phyloP scores from a whole-genome alignment of 2,797 vertebrate species.

The Hypotaenidia okinawae region DNA sequence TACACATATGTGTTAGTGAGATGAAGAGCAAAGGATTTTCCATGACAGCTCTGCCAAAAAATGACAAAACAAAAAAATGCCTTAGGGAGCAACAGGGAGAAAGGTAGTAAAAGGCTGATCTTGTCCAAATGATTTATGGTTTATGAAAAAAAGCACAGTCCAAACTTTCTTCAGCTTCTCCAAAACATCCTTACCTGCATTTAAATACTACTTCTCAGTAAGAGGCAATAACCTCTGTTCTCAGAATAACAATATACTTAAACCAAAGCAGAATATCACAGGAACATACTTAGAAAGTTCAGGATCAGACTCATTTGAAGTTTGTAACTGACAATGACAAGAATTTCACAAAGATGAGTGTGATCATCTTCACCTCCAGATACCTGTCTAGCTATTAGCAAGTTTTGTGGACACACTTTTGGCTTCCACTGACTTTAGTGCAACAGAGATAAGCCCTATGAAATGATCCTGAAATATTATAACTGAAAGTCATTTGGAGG shows the following conservation, averaged over 20 bases:
- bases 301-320: background rate
- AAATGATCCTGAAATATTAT: background rate
- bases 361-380: background rate
- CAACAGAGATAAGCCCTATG: background rate
- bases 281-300: background rate
- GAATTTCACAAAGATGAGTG: background rate
- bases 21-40: slow-evolving; percentile 34
- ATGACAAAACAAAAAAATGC: background rate
- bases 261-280: background rate
- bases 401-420: background rate
- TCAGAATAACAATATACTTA: background rate
- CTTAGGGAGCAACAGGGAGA: background rate
- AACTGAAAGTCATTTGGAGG: background rate
- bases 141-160: background rate
- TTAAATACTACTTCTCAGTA: background rate
- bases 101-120: slow-evolving; percentile 8
- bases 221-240: background rate
- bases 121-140: slow-evolving; percentile 24
- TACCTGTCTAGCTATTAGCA: background rate
- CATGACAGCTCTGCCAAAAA: slow-evolving; percentile 12
- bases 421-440: background rate
- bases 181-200: background rate
- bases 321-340: background rate
- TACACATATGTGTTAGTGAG: background rate
- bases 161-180: background rate